A percentile compares a stretch with the other conserved stretches of the same genome.
Evolutionary conservation across 2,113 vertebrate genomes (phyloP).

Genomic region (Thunnus maccoyii): DNA sequence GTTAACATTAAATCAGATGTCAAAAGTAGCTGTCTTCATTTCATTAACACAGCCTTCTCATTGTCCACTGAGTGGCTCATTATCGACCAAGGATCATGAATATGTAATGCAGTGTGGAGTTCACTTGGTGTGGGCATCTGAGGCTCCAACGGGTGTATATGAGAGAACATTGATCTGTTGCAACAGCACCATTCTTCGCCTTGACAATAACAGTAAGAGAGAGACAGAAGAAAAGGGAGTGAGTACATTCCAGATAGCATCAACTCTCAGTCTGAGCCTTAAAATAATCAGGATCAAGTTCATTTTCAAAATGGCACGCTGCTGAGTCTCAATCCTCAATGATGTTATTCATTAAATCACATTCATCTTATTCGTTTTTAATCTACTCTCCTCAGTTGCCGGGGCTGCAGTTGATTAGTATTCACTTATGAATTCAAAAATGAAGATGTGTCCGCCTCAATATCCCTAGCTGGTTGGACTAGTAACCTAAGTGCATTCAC

Average conservation of each 20-base stretch:
- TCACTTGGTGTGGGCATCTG: neutral
- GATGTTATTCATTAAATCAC: conserved; percentile 45
- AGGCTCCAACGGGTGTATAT: neutral
- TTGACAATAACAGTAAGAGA: neutral
- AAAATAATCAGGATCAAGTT: conserved; percentile 38
- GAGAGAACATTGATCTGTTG: conserved; percentile 29
- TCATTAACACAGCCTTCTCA: neutral
- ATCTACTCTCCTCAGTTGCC: conserved; percentile 25
- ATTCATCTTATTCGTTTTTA: conserved; percentile 47
- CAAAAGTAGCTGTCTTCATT: conserved; percentile 1
- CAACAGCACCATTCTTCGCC: neutral
- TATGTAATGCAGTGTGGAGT: conserved; percentile 17
- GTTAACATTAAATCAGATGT: neutral
- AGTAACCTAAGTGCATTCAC: neutral
- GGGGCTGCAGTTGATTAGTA: conserved; percentile 37
- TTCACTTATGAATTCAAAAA: conserved; percentile 45
- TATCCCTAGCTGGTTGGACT: neutral
- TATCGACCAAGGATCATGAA: conserved; percentile 14
- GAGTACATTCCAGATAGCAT: conserved; percentile 30
- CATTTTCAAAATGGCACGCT: conserved; percentile 29
- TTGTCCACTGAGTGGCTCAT: neutral
- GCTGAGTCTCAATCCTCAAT: conserved; percentile 26
- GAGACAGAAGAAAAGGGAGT: neutral
- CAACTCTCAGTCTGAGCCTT: neutral
- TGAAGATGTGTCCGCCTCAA: conserved; percentile 4